Evolutionary conservation across 2,888 invertebrate genomes (phyloP), one percentile per base, ranked within the genome.

Genomic region (Nephrotoma flavescens): DNA sequence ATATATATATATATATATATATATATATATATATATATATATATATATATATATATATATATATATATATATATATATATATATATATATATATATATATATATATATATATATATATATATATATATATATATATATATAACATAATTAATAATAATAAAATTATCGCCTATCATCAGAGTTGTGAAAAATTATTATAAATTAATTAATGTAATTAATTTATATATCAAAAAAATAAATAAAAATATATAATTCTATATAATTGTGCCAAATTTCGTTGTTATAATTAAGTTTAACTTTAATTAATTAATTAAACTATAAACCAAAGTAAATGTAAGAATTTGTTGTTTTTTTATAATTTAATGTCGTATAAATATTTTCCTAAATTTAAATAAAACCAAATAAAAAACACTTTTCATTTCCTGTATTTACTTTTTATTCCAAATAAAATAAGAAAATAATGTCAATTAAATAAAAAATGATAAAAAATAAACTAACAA

Each of bases 11-110:
- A 86, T 86, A 42, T 83, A 86, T 83, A 15, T 42, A 83, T 52
- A 83, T 15, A 83, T 83, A 83, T 41, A 71, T n/a, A n/a, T n/a
- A n/a, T n/a, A n/a, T n/a, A n/a, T n/a, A n/a, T n/a, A n/a, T n/a
- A n/a, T n/a, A n/a, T n/a, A n/a, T n/a, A 7, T 31, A 31, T 71
- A 71, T 71, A 85, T 86, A 86, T 86, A 87, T 57, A 88, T 84
- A 87, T 86, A 87, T 86, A 86, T 86, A 86, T 85, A 86, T 87
- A 88, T 87, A 86, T 87, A 88, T 88, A 87, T 88, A 87, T 86
- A 88, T 88, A 89, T 89, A 89, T 89, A 89, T 87, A 87, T 88
- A 87, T 89, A 89, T 89, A 89, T 86, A 87, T 88, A 87, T 87
- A 88, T 88, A 88, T 88, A 88, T 88, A 88, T 87, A 87, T 87